Conservation (phyloP, 2,113 vertebrate genomes). For the Ptyas mucosa region DNA sequence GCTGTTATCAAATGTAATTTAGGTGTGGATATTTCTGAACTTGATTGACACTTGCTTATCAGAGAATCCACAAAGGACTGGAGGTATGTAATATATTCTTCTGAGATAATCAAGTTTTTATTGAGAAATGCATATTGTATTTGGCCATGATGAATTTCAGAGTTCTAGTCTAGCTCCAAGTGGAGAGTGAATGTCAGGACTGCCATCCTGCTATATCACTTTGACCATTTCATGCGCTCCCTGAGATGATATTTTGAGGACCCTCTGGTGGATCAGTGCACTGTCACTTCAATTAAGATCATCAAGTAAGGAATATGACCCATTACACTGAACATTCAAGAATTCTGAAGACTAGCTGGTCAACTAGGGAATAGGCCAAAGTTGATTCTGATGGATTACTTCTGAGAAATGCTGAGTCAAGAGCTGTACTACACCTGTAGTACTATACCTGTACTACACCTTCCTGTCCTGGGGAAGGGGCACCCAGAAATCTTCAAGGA, state of each 20-base stretch:
- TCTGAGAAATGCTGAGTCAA: background rate
- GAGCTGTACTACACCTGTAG: background rate
- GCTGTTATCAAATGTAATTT: background rate
- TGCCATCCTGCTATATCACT: background rate
- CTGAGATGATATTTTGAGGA: background rate
- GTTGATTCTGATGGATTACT: background rate
- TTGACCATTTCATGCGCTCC: background rate
- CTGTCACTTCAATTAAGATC: background rate
- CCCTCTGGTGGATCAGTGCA: background rate
- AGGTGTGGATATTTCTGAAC: background rate
- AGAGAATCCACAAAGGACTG: background rate
- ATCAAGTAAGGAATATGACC: background rate
- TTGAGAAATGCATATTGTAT: background rate
- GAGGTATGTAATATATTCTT: background rate
- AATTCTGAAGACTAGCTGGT: background rate
- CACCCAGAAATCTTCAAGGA: background rate
- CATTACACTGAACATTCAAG: background rate
- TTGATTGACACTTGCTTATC: background rate
- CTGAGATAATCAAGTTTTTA: background rate
- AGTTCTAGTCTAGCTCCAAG: background rate
- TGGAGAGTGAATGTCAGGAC: background rate
- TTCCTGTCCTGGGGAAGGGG: background rate
- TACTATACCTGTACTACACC: background rate
- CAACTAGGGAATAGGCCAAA: background rate
- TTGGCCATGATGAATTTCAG: background rate